Evolutionary conservation across 2,113 vertebrate species (phyloP), one percentile per base, ranked within the genome.

Genomic region (Zosterops hypoxanthus): DNA sequence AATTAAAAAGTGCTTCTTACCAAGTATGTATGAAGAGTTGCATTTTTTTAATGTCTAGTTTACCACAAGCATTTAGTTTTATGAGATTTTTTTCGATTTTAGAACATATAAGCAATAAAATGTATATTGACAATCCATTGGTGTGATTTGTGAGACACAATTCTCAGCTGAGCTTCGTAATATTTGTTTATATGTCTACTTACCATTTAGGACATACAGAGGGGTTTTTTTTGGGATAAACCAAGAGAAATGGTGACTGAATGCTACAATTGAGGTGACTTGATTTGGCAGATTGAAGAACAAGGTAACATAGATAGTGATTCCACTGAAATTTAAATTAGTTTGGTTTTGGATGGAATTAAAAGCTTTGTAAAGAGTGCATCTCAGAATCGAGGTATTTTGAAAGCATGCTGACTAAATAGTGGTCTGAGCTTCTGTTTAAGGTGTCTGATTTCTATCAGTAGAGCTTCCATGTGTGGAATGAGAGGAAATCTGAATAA

Each of bases 261-360:
- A 49, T 83, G 31, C 25, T 82, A 7, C 3, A 5, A 5, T 11
- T 89, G 59, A 79, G 49, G 33, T 82, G 72, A 47, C 57, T n/a
- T 83, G 39, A 63, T 69, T 65, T 86, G 60, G 20, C 12, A 46
- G 86, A 91, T 33, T 29, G 61, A 47, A 24, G 34, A 79, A 42
- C 5, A 75, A 24, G 22, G 33, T 81, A 86, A 53, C 20, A 26
- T 15, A 57, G 36, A 64, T 16, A 73, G 47, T 41, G 77, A 50
- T 88, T 90, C 78, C 52, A 57, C 41, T 88, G 65, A 86, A 63
- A 88, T 90, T 96, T 90, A 90, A 82, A 89, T 84, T 44, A 28
- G 42, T 90, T 92, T 66, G 39, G 28, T 36, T 92, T 95, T 61
- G 77, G 44, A 46, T 44, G 7, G 6, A 70, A 33, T 92, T 59